Conservation (phyloP, 2,797 vertebrate species). For the Loriculus beryllinus region DNA sequence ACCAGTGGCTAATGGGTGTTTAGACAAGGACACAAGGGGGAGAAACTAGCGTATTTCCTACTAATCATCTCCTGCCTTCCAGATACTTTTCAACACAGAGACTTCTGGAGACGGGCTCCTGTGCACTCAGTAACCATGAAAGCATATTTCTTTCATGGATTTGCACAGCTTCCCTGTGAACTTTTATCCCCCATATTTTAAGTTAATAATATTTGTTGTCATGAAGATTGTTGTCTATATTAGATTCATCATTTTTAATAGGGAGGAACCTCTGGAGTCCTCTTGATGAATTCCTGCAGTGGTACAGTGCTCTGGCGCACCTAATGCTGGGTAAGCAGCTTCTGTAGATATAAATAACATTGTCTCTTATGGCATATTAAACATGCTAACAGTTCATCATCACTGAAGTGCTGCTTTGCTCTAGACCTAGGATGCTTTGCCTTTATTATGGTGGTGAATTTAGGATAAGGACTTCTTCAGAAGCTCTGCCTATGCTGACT, state of each 20-base stretch:
- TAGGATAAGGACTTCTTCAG: background rate
- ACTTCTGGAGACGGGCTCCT: conserved; percentile 1
- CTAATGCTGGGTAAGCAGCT: conserved; percentile 36
- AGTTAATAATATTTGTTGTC: background rate
- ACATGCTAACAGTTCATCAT: background rate
- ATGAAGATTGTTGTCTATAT: background rate
- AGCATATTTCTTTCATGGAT: background rate
- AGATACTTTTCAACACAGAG: background rate
- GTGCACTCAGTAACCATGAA: background rate
- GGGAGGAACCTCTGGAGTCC: background rate
- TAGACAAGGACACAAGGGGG: background rate
- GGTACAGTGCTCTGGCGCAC: background rate
- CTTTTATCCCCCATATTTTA: background rate
- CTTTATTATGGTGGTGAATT: background rate
- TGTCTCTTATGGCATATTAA: background rate
- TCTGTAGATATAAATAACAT: background rate
- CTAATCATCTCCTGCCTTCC: background rate
- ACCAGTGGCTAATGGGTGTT: background rate
- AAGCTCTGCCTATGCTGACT: background rate
- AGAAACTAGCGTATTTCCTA: background rate
- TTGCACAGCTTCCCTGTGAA: background rate
- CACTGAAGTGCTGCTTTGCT: background rate
- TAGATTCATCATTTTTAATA: background rate
- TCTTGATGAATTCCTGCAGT: background rate
- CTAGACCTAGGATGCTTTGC: background rate